phyloP scores from a whole-genome alignment of 2,888 invertebrate species.

The Limnephilus rhombicus region DNA sequence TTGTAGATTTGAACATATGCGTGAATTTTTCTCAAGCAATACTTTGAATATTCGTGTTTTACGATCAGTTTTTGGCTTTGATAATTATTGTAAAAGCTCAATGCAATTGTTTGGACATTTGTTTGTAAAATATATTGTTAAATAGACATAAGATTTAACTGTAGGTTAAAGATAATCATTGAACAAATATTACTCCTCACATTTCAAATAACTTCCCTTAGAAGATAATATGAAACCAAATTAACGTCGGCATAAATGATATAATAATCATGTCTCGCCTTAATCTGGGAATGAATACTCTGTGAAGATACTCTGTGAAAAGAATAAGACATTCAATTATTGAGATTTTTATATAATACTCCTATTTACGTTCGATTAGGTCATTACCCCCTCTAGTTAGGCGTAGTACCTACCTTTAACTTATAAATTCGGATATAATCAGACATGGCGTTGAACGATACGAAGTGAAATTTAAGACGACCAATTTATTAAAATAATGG shows the following conservation, averaged over 20 bases:
- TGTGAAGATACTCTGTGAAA: neutral
- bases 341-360: neutral
- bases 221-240: neutral
- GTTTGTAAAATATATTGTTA: slow-evolving; percentile 43
- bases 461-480: neutral
- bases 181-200: slow-evolving; percentile 19
- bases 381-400: neutral
- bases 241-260: neutral
- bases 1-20: slow-evolving; percentile 39
- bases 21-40: slow-evolving; percentile 59
- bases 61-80: slow-evolving; percentile 48
- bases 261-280: neutral
- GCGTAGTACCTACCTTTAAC: neutral
- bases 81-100: slow-evolving; percentile 49
- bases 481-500: slow-evolving; percentile 13
- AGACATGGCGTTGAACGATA: neutral
- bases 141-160: slow-evolving; percentile 23
- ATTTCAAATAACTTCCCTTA: slow-evolving; percentile 31
- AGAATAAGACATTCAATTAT: neutral
- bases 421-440: neutral
- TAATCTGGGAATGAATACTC: neutral
- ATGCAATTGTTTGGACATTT: slow-evolving; percentile 48
- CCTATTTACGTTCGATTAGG: neutral
- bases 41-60: slow-evolving; percentile 45
- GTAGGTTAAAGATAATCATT: neutral